Base-by-base conservation (phyloP, 2,113 vertebrate genomes). In the Bambusicola thoracicus region DNA sequence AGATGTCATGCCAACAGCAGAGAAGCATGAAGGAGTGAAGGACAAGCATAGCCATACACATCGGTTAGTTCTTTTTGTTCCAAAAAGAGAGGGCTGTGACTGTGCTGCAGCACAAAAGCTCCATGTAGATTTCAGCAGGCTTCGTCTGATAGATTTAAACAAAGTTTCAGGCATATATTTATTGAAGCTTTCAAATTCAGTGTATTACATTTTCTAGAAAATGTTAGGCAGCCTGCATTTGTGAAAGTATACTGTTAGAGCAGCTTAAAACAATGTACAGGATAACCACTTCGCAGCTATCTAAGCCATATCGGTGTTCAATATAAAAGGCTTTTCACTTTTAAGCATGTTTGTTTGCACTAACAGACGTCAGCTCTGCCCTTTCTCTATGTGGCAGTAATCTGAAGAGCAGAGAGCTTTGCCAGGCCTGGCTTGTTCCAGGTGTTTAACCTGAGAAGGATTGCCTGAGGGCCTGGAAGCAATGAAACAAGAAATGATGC, bases 281-380 rank as follows among this genome's bases (percentile, higher is more conserved):
- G 46, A 2, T 69, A 59, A 46, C 53, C 51, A 3, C 63, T 69
- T 34, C 84, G n/a, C 58, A 44, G 53, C 11, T 3, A 88, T 44
- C 53, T 89, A 44, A 53, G 65, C 1, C 6, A 4, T 43, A 59
- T 73, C 53, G 76, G 8, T 81, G 10, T 22, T 81, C 53, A 21
- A 30, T 69, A n/a, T 55, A 76, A 85, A 53, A 30, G 53, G n/a
- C 25, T 89, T 88, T 40, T 87, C 40, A 29, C 77, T 83, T 94
- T 51, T 74, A 38, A 69, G 92, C 65, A 20, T 70, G 58, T 49
- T 65, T 79, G 32, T 77, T 75, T 83, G 61, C 81, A 14, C 3
- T 4, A n/a, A n/a, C 67, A 75, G 68, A 40, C 53, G 30, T 27
- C 77, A 61, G 66, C 63, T 93, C 59, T 77, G 63, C 84, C 74